A percentile compares a stretch with the other conserved stretches of the same genome.
Conservation (phyloP, 2,113 vertebrate species). For the Ursus arctos region DNA sequence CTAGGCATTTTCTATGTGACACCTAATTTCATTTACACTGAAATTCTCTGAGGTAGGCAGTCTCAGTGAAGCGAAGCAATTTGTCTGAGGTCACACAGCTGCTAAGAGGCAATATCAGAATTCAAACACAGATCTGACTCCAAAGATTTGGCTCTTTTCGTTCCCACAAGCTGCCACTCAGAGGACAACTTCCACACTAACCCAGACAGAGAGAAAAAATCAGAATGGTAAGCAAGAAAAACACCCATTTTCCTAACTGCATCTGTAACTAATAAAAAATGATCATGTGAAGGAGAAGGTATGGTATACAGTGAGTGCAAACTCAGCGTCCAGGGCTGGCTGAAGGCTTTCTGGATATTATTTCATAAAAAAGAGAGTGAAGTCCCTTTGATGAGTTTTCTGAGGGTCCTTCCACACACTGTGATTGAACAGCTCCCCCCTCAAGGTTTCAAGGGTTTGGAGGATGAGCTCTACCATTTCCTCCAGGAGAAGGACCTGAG, state of each 20-base stretch:
- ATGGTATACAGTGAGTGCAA: background rate
- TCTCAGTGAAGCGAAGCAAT: background rate
- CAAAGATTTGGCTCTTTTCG: background rate
- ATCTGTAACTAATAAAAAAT: slow-evolving; percentile 17
- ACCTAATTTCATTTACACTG: background rate
- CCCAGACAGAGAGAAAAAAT: slow-evolving; percentile 1
- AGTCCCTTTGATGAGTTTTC: background rate
- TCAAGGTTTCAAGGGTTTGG: background rate
- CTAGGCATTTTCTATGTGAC: background rate
- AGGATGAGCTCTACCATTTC: background rate
- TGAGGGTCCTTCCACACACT: background rate
- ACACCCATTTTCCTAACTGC: background rate
- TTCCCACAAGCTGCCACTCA: background rate
- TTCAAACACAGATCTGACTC: slow-evolving; percentile 28
- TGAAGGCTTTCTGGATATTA: background rate
- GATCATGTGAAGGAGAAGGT: background rate
- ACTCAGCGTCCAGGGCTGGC: background rate
- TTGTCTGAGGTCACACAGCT: slow-evolving; percentile 22
- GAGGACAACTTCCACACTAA: background rate
- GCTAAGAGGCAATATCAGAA: slow-evolving; percentile 23
- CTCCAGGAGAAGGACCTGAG: background rate
- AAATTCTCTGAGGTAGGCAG: background rate
- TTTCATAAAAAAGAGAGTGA: background rate
- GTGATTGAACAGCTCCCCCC: background rate
- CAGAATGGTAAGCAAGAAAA: background rate